Conservation (phyloP, 2,113 vertebrate genomes). For the Elgaria multicarinata region DNA sequence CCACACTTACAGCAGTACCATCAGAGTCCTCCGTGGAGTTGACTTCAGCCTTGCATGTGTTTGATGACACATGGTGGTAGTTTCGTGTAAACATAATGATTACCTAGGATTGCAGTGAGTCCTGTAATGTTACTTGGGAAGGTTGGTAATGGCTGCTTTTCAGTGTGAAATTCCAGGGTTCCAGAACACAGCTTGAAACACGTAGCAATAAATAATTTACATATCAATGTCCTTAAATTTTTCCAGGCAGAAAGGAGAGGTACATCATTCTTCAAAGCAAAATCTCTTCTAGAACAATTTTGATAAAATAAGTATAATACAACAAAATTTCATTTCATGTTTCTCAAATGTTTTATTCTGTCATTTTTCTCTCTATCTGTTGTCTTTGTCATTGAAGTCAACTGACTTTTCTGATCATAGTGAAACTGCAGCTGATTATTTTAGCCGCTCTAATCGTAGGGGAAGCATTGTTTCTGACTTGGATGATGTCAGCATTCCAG, state of each 20-base stretch:
- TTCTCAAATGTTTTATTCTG: slow-evolving; percentile 37
- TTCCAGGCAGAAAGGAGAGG: background rate
- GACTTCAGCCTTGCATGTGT: background rate
- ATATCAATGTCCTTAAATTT: background rate
- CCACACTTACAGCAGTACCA: background rate
- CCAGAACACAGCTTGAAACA: background rate
- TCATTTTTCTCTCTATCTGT: slow-evolving; percentile 44
- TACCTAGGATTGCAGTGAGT: background rate
- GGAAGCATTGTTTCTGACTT: slow-evolving; percentile 92
- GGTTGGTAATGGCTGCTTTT: background rate
- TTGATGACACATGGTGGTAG: background rate
- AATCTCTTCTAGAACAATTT: background rate
- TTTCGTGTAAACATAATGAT: background rate
- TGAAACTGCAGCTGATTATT: slow-evolving; percentile 95
- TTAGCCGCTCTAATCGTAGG: slow-evolving; percentile 90
- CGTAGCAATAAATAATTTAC: background rate
- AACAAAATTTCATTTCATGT: background rate
- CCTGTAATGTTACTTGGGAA: background rate
- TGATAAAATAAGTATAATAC: background rate
- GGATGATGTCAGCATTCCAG: slow-evolving; percentile 86
- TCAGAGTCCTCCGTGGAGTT: background rate
- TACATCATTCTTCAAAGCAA: background rate
- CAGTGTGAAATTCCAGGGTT: background rate
- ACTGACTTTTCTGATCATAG: slow-evolving; percentile 88
- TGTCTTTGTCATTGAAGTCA: slow-evolving; percentile 74